phyloP scores from a whole-genome alignment of 2,888 invertebrate species.

The Pyrrhia umbra region DNA sequence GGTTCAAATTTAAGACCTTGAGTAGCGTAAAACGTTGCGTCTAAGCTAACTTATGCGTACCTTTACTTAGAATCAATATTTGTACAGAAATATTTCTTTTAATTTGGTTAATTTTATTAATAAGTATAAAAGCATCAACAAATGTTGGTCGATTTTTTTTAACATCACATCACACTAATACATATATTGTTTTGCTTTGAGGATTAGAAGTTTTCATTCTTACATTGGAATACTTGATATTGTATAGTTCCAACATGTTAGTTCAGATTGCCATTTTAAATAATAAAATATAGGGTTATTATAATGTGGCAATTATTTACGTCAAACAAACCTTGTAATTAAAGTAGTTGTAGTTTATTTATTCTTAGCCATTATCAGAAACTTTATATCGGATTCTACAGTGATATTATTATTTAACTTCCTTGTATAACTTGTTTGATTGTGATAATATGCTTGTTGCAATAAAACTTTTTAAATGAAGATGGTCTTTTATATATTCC shows the following conservation, averaged over 20 bases:
- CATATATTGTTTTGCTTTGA: background rate
- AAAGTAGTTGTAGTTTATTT: conserved; percentile 64
- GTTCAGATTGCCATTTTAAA: conserved; percentile 49
- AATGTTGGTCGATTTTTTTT: conserved; percentile 8
- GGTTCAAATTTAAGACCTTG: too few relatives aligned
- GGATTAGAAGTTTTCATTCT: background rate
- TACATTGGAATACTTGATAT: background rate
- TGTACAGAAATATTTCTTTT: background rate
- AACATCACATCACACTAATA: conserved; percentile 28
- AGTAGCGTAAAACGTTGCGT: too few relatives aligned
- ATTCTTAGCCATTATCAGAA: conserved; percentile 68
- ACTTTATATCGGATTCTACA: conserved; percentile 84
- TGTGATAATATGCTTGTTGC: conserved; percentile 78
- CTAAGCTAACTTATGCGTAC: background rate
- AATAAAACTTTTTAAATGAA: conserved; percentile 74
- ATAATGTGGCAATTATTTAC: conserved; percentile 31
- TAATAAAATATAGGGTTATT: conserved; percentile 18
- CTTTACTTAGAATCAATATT: background rate
- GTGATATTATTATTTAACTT: conserved; percentile 84
- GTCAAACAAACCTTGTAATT: conserved; percentile 40
- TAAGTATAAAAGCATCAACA: background rate
- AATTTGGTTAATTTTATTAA: background rate
- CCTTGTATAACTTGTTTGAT: conserved; percentile 74
- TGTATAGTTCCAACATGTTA: conserved; percentile 17
- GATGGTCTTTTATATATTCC: conserved; percentile 29